Base-by-base conservation (phyloP, 2,113 vertebrate genomes). In the Alethe castanea region DNA sequence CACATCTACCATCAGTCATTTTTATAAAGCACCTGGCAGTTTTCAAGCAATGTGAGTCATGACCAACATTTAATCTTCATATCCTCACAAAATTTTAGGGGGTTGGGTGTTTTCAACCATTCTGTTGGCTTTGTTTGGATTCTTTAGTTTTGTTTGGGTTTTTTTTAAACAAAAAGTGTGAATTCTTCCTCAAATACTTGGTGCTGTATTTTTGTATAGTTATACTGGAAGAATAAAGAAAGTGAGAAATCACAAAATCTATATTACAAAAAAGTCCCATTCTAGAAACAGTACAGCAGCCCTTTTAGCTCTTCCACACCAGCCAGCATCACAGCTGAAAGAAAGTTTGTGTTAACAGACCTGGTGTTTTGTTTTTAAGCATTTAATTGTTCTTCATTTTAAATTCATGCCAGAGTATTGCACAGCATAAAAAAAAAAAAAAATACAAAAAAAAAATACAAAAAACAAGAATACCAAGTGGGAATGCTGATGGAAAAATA, bases 401-500 rank as follows among this genome's bases (percentile, higher is more conserved):
- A 60, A 94, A 92, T 90, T 93, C 47, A 64, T 24, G 44, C 36
- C 74, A 83, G 76, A 59, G 33, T 29, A 71, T 26, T 73, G 81
- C 44, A 2, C 36, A 88, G 64, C 71, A 81, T 38, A 88, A 90
- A 90, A 25, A 74, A 40, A 35, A 7, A 35, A 35, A 35, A 35
- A 35, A 35, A 35, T 7, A 35, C 7, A 35, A 35, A 35, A 35
- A 35, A 35, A 35, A 35, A 35, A 35, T 35, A 35, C 35, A 35
- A 35, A 40, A 88, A 94, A 82, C 71, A 85, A 88, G 33, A 95
- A 91, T 42, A 90, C 40, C 88, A 96, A 88, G 47, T 48, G 85
- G 71, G 88, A 96, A 95, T 90, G 92, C 79, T 52, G 74, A 92
- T 69, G 44, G 40, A 91, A 91, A 92, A 93, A 85, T 18, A 87